Evolutionary conservation across 2,797 vertebrate genomes (phyloP), one percentile per base, ranked within the genome.

Genomic region (Bradypus variegatus): DNA sequence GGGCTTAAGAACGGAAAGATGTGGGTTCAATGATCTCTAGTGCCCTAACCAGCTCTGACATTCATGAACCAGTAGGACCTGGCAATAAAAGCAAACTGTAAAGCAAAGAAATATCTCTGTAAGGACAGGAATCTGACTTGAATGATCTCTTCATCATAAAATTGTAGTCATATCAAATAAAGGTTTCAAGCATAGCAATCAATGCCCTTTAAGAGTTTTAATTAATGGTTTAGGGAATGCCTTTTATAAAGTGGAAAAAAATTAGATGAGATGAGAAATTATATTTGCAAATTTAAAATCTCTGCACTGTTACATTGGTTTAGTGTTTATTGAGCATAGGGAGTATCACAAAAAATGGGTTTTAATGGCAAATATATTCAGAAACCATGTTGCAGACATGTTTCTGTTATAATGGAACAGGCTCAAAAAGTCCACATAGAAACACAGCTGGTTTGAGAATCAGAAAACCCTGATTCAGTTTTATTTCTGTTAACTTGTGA

Each of bases 181-280:
- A 38, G 3, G 27, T 86, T 86, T 82, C n/a, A 41, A 86, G 33
- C 15, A 72, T 53, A 48, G 6, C 70, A 78, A 73, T 36, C 38
- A 60, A 41, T n/a, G 16, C 53, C 29, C 8, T 91, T 62, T 41
- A 41, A 41, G 29, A 88, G 48, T 62, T 93, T 89, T 48, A 65
- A 83, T 14, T 91, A 78, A 53, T 77, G 60, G 48, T 73, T 78
- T 78, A 83, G 65, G 5, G 15, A 82, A 53, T 82, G 45, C 25
- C 10, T 73, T 79, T 62, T 86, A 72, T 87, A 62, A 83, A 73
- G 3, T 76, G 23, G 33, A 55, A 91, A 90, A 89, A 81, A 79
- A n/a, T 87, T 31, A 92, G 19, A 90, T 92, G 84, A 92, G 45
- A 69, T 76, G 45, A 84, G 67, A 93, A 90, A 90, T 90, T 80